Evolutionary conservation across 2,113 vertebrate genomes (phyloP).

Genomic region (Rallus limicola): DNA sequence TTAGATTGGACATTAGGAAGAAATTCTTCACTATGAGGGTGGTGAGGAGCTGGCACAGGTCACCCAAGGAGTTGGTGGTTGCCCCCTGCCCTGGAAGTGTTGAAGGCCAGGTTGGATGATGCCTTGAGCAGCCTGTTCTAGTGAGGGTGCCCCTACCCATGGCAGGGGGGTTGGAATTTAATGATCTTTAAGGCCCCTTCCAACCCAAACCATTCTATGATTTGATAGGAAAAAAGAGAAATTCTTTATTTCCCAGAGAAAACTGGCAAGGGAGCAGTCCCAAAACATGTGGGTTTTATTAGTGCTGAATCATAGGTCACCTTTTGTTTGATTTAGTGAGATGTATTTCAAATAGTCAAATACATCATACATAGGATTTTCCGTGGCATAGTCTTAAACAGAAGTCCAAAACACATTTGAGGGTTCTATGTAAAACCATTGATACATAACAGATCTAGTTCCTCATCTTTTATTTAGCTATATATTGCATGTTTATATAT

Average conservation of each 20-base stretch:
- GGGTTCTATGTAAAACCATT: background rate
- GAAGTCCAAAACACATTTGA: background rate
- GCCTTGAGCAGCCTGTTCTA: no score
- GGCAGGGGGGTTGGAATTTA: no score
- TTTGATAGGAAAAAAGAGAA: background rate
- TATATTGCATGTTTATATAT: background rate
- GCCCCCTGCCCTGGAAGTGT: no score
- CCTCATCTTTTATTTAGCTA: background rate
- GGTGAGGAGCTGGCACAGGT: no score
- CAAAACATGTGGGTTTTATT: background rate
- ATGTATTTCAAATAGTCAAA: background rate
- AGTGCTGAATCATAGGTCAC: background rate
- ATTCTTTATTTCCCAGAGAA: background rate
- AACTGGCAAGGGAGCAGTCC: background rate
- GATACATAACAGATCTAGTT: background rate
- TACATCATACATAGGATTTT: background rate
- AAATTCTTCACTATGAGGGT: no score
- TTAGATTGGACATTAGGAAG: no score
- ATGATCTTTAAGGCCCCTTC: background rate
- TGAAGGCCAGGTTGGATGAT: no score
- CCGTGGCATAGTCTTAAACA: background rate
- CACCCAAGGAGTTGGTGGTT: no score
- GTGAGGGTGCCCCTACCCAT: no score
- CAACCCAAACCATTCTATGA: no score
- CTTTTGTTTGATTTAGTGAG: background rate